These are phyloP conservation scores for Panagrolaimus sp. DNA, from an alignment of 1,140 invertebrate genomes.

Conservation along the genomic window DNA sequence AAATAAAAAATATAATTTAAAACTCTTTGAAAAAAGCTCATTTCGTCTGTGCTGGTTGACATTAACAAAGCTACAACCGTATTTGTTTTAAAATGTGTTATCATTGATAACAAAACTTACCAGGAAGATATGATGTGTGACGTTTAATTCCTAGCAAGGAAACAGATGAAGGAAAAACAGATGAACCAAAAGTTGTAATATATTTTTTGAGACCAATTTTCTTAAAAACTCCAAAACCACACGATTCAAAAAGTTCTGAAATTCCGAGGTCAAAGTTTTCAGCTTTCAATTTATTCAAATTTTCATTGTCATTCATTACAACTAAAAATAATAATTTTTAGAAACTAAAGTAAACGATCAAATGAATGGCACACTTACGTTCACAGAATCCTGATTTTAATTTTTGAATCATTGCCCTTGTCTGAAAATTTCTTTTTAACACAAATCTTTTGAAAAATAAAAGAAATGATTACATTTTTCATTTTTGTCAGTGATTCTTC, in stretches of 20 bases:
- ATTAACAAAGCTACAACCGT: too few relatives aligned
- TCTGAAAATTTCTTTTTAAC: not conserved
- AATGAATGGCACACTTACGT: too few relatives aligned
- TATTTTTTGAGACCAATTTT: slow-evolving; percentile 25
- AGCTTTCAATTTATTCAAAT: slow-evolving; percentile 19
- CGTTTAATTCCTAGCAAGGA: not conserved
- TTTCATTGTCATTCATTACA: not conserved
- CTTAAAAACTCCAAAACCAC: slow-evolving; percentile 26
- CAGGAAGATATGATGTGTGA: not conserved
- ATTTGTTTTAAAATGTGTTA: too few relatives aligned
- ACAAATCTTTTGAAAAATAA: too few relatives aligned
- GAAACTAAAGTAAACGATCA: too few relatives aligned
- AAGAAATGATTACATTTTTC: not conserved
- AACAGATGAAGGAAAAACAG: not conserved
- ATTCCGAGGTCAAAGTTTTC: slow-evolving; percentile 43
- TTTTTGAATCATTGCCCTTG: not conserved
- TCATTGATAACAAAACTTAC: too few relatives aligned
- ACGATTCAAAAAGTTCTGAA: slow-evolving; percentile 35
- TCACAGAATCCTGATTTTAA: not conserved
- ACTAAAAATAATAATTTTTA: too few relatives aligned
- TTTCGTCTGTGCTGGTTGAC: too few relatives aligned
- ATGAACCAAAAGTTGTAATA: slow-evolving; percentile 6
- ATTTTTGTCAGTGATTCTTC: not conserved
- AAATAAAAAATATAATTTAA: too few relatives aligned
- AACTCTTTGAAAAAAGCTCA: too few relatives aligned